These are phyloP conservation scores for Selenia dentaria DNA, from an alignment of 2,888 invertebrate species.

Conservation along the genomic window DNA sequence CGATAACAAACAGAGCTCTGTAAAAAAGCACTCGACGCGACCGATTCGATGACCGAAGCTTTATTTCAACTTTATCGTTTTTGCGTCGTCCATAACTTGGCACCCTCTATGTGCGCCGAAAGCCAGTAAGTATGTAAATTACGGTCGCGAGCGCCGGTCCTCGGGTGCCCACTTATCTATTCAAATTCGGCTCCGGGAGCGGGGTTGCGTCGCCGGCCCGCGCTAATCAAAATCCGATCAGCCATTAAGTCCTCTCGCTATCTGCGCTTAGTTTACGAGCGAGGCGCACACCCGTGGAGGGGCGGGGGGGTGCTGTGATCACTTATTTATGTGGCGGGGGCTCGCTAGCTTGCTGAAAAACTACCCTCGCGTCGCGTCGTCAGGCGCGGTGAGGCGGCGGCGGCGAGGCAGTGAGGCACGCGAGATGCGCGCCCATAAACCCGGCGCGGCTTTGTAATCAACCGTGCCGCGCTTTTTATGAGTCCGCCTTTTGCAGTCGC, in stretches of 20 bases:
- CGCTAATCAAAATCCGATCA: conserved; percentile 85
- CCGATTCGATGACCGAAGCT: conserved; percentile 77
- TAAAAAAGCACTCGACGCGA: conserved; percentile 71
- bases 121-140: conserved; percentile 85
- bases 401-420: conserved; percentile 47
- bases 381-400: conserved; percentile 39
- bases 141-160: conserved; percentile 80
- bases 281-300: conserved; percentile 47
- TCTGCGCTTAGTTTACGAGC: conserved; percentile 83
- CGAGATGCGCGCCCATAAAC: conserved; percentile 65
- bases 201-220: conserved; percentile 79
- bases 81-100: conserved; percentile 79
- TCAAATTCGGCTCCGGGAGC: conserved; percentile 80
- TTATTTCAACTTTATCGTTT: conserved; percentile 83
- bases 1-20: conserved; percentile 74
- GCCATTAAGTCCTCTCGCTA: conserved; percentile 84
- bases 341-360: conserved; percentile 72
- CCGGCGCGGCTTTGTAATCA: conserved; percentile 75
- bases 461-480: conserved; percentile 78
- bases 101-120: conserved; percentile 76
- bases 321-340: conserved; percentile 80
- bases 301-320: conserved; percentile 61
- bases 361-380: conserved; percentile 68
- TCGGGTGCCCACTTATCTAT: conserved; percentile 83
- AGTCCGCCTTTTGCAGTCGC: conserved; percentile 69